Evolutionary conservation across 1,140 invertebrate species (phyloP).

Genomic region (Dreissena rostriformis): DNA sequence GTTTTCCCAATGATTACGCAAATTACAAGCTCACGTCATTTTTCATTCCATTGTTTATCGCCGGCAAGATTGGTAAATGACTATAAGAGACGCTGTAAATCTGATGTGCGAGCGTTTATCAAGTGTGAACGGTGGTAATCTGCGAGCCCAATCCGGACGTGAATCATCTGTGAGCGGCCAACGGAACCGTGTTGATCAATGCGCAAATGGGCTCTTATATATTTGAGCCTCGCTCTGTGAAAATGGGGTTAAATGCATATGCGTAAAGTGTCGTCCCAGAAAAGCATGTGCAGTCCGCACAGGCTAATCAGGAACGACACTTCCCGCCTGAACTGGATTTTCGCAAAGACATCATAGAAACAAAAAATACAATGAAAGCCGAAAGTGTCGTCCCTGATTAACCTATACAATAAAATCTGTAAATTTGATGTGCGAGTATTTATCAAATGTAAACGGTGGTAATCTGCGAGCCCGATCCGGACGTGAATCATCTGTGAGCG

Average conservation of each 20-base stretch:
- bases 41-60: conserved; percentile 43
- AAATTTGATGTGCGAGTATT: conserved; percentile 3
- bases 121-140: conserved; percentile 29
- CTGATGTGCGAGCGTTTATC: conserved; percentile 19
- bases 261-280: too few relatives aligned
- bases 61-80: conserved; percentile 5
- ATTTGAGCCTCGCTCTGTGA: too few relatives aligned
- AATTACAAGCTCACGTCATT: conserved; percentile 39
- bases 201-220: not conserved
- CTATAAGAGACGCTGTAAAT: conserved; percentile 22
- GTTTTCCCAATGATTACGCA: conserved; percentile 48
- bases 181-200: not conserved
- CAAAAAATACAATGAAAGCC: too few relatives aligned
- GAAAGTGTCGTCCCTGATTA: too few relatives aligned
- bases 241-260: too few relatives aligned
- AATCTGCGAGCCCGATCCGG: conserved; percentile 1
- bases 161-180: not conserved
- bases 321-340: too few relatives aligned
- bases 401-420: not conserved
- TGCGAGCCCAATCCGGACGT: not conserved
- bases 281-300: too few relatives aligned
- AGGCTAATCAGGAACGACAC: too few relatives aligned
- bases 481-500: not conserved
- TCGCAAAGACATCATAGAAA: too few relatives aligned
- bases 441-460: conserved; percentile 17